A percentile compares a stretch with the other conserved stretches of the same genome.
These are phyloP conservation scores for Nycteola revayana DNA, from an alignment of 2,888 invertebrate genomes.

Conservation along the genomic window DNA sequence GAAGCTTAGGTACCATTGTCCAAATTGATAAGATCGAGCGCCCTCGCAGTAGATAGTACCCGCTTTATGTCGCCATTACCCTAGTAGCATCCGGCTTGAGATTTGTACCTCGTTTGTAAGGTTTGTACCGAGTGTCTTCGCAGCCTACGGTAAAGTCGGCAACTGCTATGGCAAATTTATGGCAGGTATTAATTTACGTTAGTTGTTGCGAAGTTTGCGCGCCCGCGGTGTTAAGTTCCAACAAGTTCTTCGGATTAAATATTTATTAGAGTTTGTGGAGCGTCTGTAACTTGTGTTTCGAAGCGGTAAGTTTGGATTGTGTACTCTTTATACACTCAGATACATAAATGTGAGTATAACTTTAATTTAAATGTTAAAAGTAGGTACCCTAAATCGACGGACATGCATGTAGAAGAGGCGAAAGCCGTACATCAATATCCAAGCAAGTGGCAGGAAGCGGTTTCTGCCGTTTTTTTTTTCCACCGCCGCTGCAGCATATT, in stretches of 20 bases:
- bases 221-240: constrained; percentile 48
- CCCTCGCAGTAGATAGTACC: constrained; percentile 50
- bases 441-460: too few species aligned
- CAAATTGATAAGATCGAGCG: constrained; percentile 60
- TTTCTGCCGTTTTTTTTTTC: too few species aligned
- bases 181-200: constrained; percentile 80
- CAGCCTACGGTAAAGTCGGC: constrained; percentile 62
- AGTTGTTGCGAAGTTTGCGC: constrained; percentile 68
- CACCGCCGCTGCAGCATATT: too few species aligned
- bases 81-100: constrained; percentile 58
- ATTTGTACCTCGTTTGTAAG: constrained; percentile 68
- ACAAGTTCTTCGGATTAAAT: constrained; percentile 67
- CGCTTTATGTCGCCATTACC: constrained; percentile 66
- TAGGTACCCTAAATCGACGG: too few species aligned
- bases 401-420: too few species aligned
- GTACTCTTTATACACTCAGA: too few species aligned
- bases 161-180: constrained; percentile 79
- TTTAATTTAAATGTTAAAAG: too few species aligned
- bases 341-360: too few species aligned
- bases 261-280: constrained; percentile 61
- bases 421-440: too few species aligned
- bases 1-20: constrained; percentile 41
- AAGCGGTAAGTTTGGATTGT: constrained; percentile 24
- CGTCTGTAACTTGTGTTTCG: constrained; percentile 3
- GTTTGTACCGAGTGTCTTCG: constrained; percentile 57